phyloP scores from a whole-genome alignment of 2,888 invertebrate species.

The Plebejus melissa region DNA sequence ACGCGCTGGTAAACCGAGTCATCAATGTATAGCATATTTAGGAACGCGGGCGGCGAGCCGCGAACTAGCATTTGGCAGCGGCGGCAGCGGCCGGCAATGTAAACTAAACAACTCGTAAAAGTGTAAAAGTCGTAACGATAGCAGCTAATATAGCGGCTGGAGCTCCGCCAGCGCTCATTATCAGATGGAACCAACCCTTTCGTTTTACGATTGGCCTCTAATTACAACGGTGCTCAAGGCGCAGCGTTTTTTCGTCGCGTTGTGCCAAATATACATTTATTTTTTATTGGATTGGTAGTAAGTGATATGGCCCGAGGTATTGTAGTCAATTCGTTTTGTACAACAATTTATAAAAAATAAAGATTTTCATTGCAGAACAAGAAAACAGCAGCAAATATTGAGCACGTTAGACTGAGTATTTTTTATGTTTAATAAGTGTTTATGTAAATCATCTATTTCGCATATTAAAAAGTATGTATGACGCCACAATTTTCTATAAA shows the following conservation, averaged over 20 bases:
- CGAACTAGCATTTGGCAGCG: constrained; percentile 77
- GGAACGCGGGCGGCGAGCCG: constrained; percentile 70
- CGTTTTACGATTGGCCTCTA: constrained; percentile 79
- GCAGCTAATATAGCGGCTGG: constrained; percentile 74
- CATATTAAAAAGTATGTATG: neutral
- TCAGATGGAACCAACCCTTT: constrained; percentile 78
- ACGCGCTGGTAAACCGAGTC: constrained; percentile 61
- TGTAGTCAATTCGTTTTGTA: neutral
- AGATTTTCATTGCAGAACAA: neutral
- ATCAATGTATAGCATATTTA: constrained; percentile 69
- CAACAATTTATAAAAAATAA: neutral
- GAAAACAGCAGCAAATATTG: too few relatives aligned
- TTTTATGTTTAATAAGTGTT: neutral
- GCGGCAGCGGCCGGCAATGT: constrained; percentile 60
- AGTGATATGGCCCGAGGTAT: constrained; percentile 1
- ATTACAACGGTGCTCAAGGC: constrained; percentile 74
- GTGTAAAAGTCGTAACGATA: constrained; percentile 78
- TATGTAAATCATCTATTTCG: neutral
- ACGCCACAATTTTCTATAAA: neutral
- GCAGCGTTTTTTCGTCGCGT: constrained; percentile 58
- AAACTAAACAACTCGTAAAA: constrained; percentile 79
- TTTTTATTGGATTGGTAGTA: constrained; percentile 50
- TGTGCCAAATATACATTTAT: constrained; percentile 67
- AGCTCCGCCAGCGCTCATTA: constrained; percentile 76
- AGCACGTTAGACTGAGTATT: neutral